Conservation (phyloP, 2,113 vertebrate species). For the Salvelinus sp. region DNA sequence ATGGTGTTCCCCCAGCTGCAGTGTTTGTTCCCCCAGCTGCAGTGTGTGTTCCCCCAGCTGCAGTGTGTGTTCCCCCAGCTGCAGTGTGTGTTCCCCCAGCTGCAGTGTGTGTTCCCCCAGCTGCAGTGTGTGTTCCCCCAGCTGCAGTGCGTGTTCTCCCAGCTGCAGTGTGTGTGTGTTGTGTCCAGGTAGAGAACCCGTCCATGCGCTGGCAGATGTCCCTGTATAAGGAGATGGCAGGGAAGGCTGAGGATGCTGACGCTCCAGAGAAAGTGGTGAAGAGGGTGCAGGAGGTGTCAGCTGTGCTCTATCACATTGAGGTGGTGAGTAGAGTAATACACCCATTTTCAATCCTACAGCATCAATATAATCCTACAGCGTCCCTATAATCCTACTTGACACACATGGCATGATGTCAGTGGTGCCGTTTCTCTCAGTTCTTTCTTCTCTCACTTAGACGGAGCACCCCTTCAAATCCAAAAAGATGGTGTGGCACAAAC, state of each 20-base stretch:
- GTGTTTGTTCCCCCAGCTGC: too few species aligned
- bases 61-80: neutral
- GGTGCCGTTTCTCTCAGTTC: neutral
- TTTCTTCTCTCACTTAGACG: conserved; percentile 62
- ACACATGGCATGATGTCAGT: neutral
- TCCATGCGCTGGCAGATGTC: conserved; percentile 95
- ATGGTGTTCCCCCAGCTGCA: neutral
- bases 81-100: neutral
- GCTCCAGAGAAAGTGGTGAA: conserved; percentile 86
- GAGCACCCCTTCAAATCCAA: conserved; percentile 94
- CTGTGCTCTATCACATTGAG: conserved; percentile 89
- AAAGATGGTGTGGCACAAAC: conserved; percentile 95
- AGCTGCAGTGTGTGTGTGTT: conserved; percentile 16
- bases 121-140: neutral
- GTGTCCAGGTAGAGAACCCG: conserved; percentile 83
- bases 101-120: too few species aligned
- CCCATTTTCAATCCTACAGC: neutral
- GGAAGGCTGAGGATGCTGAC: conserved; percentile 87
- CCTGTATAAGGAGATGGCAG: conserved; percentile 86
- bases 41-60: too few species aligned
- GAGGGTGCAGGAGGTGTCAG: conserved; percentile 89
- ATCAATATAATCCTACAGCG: neutral
- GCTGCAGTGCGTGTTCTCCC: too few species aligned
- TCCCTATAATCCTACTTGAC: neutral
- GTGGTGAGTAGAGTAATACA: conserved; percentile 67